phyloP scores from a whole-genome alignment of 2,113 vertebrate species.

The Oreotrochilus melanogaster region DNA sequence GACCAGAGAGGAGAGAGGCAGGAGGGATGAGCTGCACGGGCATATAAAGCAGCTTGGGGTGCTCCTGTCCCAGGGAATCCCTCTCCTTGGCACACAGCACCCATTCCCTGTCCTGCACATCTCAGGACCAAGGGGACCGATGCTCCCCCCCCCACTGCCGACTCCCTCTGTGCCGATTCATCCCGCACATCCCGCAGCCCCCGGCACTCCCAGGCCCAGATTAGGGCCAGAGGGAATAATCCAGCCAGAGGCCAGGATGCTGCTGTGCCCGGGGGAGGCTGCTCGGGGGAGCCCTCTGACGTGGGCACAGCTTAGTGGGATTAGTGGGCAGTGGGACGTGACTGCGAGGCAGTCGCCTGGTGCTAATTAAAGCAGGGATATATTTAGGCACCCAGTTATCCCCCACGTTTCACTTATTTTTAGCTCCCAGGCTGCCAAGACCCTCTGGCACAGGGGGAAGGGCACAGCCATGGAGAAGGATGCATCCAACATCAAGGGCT shows the following conservation, averaged over 20 bases:
- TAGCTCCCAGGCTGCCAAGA: constrained; percentile 12
- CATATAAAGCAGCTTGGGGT: not conserved
- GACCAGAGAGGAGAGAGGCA: not conserved
- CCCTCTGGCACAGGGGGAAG: not conserved
- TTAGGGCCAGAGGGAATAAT: fast-evolving
- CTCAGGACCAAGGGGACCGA: not conserved
- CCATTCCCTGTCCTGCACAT: fast-evolving
- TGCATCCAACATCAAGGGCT: not conserved
- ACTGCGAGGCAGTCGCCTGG: not conserved
- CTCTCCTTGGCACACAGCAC: fast-evolving
- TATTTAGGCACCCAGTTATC: constrained; percentile 37
- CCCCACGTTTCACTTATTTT: not conserved
- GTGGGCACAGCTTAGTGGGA: not conserved
- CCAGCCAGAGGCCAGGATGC: fast-evolving
- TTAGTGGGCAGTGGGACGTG: constrained; percentile 29
- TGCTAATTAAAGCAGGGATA: constrained; percentile 43
- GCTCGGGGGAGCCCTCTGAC: not conserved
- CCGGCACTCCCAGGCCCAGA: fast-evolving
- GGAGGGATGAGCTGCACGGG: not conserved
- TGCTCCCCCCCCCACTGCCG: not conserved
- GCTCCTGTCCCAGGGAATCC: not conserved
- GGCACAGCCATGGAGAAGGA: fast-evolving
- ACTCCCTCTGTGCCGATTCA: not conserved
- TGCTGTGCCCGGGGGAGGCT: not conserved
- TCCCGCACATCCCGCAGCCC: not conserved